Percentiles rank a stretch among this genome's conserved stretches.
Conservation (phyloP, 2,797 vertebrate species). For the Xerus rutilus region DNA sequence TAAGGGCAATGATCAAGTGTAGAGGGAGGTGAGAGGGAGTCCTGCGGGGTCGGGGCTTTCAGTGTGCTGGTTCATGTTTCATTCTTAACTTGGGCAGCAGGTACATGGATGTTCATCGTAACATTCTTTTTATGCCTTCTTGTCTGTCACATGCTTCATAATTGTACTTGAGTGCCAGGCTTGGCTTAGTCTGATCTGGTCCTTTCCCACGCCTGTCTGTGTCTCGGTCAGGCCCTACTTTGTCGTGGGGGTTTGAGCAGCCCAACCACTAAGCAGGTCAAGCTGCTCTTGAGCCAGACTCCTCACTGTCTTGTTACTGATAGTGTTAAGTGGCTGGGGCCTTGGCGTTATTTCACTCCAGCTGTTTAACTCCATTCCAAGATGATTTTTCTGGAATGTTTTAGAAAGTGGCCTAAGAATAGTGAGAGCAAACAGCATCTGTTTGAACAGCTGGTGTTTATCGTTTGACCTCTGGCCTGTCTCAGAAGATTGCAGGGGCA, state of each 20-base stretch:
- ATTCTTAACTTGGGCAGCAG: neutral
- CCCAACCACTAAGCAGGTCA: too few species aligned
- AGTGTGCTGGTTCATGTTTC: accelerated
- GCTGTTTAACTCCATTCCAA: neutral
- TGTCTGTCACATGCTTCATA: neutral
- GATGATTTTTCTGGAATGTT: neutral
- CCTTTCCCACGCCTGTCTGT: too few species aligned
- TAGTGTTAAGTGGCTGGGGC: neutral
- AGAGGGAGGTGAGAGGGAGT: neutral
- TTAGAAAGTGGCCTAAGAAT: neutral
- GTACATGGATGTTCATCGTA: neutral
- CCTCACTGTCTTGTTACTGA: neutral
- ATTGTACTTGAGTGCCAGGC: too few species aligned
- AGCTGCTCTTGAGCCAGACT: neutral
- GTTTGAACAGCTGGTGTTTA: neutral
- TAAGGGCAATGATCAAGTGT: neutral
- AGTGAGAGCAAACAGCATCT: neutral
- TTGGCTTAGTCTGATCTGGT: neutral
- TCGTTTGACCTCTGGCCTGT: neutral
- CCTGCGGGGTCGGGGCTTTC: accelerated
- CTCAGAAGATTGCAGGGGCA: neutral
- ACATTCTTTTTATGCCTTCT: neutral
- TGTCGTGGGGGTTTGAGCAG: neutral
- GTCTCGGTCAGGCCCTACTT: neutral
- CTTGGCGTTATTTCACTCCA: neutral